phyloP scores from a whole-genome alignment of 2,888 invertebrate genomes.

The Acleris cristana region DNA sequence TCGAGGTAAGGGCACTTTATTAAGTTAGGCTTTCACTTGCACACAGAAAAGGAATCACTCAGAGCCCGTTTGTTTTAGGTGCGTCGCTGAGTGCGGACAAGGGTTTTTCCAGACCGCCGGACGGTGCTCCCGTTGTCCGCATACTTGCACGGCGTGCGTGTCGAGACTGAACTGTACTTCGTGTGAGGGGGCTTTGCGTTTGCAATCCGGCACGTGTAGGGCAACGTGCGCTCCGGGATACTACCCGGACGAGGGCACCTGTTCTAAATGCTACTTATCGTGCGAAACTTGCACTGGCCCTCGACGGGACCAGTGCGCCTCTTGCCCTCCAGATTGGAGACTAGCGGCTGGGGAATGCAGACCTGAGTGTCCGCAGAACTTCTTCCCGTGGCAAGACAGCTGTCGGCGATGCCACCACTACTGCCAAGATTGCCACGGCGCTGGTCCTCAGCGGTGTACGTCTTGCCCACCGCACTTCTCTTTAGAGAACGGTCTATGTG shows the following conservation, averaged over 20 bases:
- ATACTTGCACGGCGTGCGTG: constrained; percentile 90
- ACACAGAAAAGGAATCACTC: constrained; percentile 21
- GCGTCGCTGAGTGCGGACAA: constrained; percentile 90
- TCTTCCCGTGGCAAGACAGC: constrained; percentile 91
- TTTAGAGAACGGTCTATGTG: constrained; percentile 88
- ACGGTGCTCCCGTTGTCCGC: constrained; percentile 90
- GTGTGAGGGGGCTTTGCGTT: constrained; percentile 89
- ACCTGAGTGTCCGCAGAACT: constrained; percentile 92
- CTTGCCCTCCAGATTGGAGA: constrained; percentile 91
- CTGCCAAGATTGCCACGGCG: constrained; percentile 93
- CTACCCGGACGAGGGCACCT: constrained; percentile 93
- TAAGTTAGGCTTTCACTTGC: constrained; percentile 51
- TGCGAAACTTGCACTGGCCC: constrained; percentile 94
- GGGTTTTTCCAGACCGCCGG: constrained; percentile 90
- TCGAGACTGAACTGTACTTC: constrained; percentile 92
- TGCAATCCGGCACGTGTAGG: constrained; percentile 93
- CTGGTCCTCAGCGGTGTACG: constrained; percentile 89
- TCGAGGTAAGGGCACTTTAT: constrained; percentile 68
- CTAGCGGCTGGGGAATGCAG: constrained; percentile 92
- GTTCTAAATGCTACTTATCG: constrained; percentile 92
- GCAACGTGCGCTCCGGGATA: constrained; percentile 91
- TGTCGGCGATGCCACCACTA: constrained; percentile 95
- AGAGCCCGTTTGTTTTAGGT: constrained; percentile 71
- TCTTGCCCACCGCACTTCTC: constrained; percentile 89
- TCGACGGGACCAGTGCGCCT: constrained; percentile 92